A percentile compares a stretch with the other conserved stretches of the same genome.
phyloP scores from a whole-genome alignment of 2,888 invertebrate genomes.

The Phania funesta region DNA sequence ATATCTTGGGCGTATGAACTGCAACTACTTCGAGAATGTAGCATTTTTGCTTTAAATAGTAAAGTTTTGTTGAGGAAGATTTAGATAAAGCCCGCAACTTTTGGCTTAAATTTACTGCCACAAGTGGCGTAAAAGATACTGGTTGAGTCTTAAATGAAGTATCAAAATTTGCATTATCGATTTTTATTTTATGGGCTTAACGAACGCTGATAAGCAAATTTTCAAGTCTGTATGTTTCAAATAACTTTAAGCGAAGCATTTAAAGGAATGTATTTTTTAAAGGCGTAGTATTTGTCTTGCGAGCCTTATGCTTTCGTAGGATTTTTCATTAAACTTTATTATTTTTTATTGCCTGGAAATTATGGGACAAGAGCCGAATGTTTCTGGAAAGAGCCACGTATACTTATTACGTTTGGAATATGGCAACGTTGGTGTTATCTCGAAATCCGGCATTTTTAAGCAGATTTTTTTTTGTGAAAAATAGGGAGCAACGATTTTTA shows the following conservation, averaged over 20 bases:
- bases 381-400: no score
- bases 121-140: conserved; percentile 17
- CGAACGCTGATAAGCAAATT: conserved; percentile 10
- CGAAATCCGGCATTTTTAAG: no score
- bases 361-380: no score
- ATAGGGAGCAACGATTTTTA: no score
- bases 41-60: conserved; percentile 42
- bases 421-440: no score
- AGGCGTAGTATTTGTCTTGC: no score
- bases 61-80: background rate
- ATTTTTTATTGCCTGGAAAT: no score
- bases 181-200: background rate
- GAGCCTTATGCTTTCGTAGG: no score
- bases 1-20: conserved; percentile 3
- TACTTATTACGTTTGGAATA: no score
- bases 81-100: background rate
- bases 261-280: no score
- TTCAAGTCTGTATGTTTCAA: background rate
- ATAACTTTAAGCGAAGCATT: background rate
- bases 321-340: no score
- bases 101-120: background rate
- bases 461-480: no score
- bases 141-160: conserved; percentile 6
- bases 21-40: background rate
- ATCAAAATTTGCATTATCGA: conserved; percentile 49